These are phyloP conservation scores for Rhodeus uyekii DNA, from an alignment of 2,797 vertebrate genomes.

Conservation along the genomic window DNA sequence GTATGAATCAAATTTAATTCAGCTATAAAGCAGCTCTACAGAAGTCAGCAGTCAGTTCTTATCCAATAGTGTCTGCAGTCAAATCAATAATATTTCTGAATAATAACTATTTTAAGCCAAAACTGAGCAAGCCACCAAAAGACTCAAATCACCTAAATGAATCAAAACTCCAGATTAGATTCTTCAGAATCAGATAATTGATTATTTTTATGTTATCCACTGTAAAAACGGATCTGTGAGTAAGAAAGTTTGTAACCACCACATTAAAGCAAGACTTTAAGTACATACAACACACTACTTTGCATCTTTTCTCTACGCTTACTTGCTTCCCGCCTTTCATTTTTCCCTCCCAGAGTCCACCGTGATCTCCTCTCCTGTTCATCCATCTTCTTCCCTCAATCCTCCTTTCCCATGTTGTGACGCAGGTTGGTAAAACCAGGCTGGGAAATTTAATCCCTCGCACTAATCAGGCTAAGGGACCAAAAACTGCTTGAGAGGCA, in stretches of 20 bases:
- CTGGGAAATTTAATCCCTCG: slow-evolving; percentile 46
- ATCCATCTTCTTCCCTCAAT: slow-evolving; percentile 22
- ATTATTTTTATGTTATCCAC: neutral
- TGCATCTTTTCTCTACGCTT: neutral
- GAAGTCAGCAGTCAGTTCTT: neutral
- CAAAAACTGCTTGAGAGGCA: slow-evolving; percentile 41
- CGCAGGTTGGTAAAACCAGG: slow-evolving; percentile 35
- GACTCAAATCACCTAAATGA: neutral
- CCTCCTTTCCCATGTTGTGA: neutral
- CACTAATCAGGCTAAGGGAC: neutral
- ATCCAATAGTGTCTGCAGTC: neutral
- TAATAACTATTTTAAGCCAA: neutral
- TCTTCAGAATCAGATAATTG: neutral
- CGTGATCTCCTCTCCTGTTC: neutral
- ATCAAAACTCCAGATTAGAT: neutral
- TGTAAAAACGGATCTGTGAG: neutral
- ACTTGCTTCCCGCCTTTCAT: neutral
- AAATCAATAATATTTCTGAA: neutral
- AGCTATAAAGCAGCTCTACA: neutral
- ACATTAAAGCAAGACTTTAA: neutral
- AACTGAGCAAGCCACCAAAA: neutral
- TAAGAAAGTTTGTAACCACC: neutral
- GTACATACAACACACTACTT: neutral
- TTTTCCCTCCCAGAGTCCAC: neutral
- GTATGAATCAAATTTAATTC: neutral